These are phyloP conservation scores for Orchesella flavescens DNA, from an alignment of 2,888 invertebrate genomes.

Conservation along the genomic window DNA sequence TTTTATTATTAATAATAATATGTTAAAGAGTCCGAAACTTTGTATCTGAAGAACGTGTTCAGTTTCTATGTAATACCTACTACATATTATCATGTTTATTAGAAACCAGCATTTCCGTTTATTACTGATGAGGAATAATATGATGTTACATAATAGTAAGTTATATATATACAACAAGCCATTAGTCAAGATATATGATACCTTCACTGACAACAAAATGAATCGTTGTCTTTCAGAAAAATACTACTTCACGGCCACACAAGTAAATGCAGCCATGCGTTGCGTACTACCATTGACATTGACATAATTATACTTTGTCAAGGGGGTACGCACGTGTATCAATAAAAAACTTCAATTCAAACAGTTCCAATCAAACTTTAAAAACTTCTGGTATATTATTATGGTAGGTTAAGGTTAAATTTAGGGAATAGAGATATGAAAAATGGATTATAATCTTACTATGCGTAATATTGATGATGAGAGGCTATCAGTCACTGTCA, in stretches of 20 bases:
- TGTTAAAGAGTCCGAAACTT: constrained; percentile 37
- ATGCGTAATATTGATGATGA: too few species aligned
- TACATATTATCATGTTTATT: constrained; percentile 1
- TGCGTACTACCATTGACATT: too few species aligned
- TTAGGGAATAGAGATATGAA: too few species aligned
- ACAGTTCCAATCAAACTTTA: background rate
- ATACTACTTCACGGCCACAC: constrained; percentile 15
- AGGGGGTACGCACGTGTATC: background rate
- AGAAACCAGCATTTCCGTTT: constrained; percentile 24
- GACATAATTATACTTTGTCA: too few species aligned
- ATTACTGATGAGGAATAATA: background rate
- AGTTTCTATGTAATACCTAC: constrained; percentile 44
- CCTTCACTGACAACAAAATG: constrained; percentile 21
- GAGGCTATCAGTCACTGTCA: too few species aligned
- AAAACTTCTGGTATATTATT: background rate
- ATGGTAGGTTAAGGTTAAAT: too few species aligned
- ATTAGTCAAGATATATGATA: background rate
- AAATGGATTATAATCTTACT: too few species aligned
- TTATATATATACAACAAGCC: background rate
- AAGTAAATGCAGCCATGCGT: constrained; percentile 5
- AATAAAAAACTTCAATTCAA: background rate
- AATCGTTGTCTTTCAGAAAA: constrained; percentile 30
- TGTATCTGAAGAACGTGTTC: constrained; percentile 60
- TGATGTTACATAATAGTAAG: background rate
- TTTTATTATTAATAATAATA: background rate